These are phyloP conservation scores for Amblyteles armatorius DNA, from an alignment of 2,888 invertebrate species.

Conservation along the genomic window DNA sequence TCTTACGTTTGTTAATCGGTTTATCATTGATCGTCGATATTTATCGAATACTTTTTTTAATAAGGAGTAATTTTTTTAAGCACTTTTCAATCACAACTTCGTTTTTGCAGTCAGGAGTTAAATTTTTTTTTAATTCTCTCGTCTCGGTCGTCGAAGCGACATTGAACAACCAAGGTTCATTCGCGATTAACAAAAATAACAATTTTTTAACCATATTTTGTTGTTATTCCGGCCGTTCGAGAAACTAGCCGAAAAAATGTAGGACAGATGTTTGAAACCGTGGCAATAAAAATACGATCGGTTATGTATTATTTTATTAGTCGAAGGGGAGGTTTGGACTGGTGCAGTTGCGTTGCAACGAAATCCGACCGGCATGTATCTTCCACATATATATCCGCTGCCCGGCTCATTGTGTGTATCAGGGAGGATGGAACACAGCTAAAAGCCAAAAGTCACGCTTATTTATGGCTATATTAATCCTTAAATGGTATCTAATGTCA, in stretches of 20 bases:
- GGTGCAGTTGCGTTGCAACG: slow-evolving; percentile 53
- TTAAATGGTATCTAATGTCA: slow-evolving; percentile 85
- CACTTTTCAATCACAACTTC: too few relatives aligned
- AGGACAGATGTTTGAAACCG: slow-evolving; percentile 61
- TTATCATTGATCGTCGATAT: too few relatives aligned
- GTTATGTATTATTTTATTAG: slow-evolving; percentile 68
- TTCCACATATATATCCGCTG: slow-evolving; percentile 34
- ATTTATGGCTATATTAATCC: slow-evolving; percentile 85
- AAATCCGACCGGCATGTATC: slow-evolving; percentile 23
- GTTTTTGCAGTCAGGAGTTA: too few relatives aligned
- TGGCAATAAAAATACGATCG: slow-evolving; percentile 49
- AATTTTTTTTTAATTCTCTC: not conserved
- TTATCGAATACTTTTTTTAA: too few relatives aligned
- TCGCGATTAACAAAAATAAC: not conserved
- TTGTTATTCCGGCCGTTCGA: not conserved
- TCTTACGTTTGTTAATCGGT: too few relatives aligned
- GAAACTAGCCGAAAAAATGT: not conserved
- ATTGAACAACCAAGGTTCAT: not conserved
- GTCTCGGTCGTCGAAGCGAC: not conserved
- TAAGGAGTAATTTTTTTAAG: too few relatives aligned
- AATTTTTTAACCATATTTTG: not conserved
- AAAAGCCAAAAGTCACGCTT: slow-evolving; percentile 77
- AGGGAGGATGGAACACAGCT: slow-evolving; percentile 29
- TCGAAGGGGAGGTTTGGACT: slow-evolving; percentile 51
- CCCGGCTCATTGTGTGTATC: slow-evolving; percentile 68